Evolutionary conservation across 2,113 vertebrate species (phyloP).

Genomic region (Oryzias javanicus): DNA sequence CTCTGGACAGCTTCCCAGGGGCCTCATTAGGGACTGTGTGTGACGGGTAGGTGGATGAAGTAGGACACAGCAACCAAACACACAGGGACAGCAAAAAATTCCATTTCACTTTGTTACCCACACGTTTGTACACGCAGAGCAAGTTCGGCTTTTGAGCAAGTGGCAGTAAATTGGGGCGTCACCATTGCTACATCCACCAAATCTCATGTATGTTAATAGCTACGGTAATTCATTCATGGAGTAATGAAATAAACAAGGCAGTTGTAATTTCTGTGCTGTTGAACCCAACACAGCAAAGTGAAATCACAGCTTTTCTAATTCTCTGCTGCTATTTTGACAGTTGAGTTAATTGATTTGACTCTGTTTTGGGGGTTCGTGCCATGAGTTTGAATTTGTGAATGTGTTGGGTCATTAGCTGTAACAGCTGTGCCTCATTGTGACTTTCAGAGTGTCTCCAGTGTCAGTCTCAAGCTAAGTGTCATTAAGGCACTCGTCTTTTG

Average conservation of each 20-base stretch:
- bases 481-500: slow-evolving; percentile 50
- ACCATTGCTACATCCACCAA: slow-evolving; percentile 16
- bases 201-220: slow-evolving; percentile 2
- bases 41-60: slow-evolving; percentile 49
- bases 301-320: slow-evolving; percentile 14
- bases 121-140: slow-evolving; percentile 26
- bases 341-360: slow-evolving; percentile 34
- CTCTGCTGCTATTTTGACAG: slow-evolving; percentile 13
- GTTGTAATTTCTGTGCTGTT: slow-evolving; percentile 11
- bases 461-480: slow-evolving; percentile 56
- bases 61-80: slow-evolving; percentile 47
- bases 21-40: slow-evolving; percentile 68
- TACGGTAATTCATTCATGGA: slow-evolving; percentile 18
- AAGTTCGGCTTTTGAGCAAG: slow-evolving; percentile 27
- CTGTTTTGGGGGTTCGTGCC: background rate
- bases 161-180: slow-evolving; percentile 53
- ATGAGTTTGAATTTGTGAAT: slow-evolving; percentile 4
- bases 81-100: slow-evolving; percentile 26
- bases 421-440: slow-evolving; percentile 58
- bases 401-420: slow-evolving; percentile 48
- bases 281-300: slow-evolving; percentile 13
- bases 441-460: slow-evolving; percentile 51
- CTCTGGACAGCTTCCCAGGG: slow-evolving; percentile 59
- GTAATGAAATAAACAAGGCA: background rate
- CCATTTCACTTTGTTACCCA: slow-evolving; percentile 2